Base-by-base conservation (phyloP, 1,140 invertebrate genomes). In the Sminthurinus signatus region DNA sequence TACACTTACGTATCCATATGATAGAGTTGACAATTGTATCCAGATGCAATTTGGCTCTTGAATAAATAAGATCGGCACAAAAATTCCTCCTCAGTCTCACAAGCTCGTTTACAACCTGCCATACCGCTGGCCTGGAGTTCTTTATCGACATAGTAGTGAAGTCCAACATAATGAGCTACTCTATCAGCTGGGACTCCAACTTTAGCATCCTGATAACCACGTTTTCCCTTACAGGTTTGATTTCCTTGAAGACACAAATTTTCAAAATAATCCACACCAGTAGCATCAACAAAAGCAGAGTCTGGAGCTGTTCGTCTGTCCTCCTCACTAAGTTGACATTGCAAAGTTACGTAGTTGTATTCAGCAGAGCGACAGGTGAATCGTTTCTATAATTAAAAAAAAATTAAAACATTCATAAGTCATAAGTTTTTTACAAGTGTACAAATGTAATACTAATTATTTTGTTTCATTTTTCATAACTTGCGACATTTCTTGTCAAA, bases 141-240 rank as follows among this genome's bases (percentile, higher is more conserved):
- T 78, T 95, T 95, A 76, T 96, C 93, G 0, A 88, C 88, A 77
- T 95, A 95, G 76, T 93, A 95, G 73, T 95, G 89, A 0, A 95
- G 78, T 5, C 88, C 87, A 0, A 70, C 91, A 73, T 93, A 94
- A 73, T 94, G 91, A 1, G 91, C 86, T 0, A 96, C 86, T 76
- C 91, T 90, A 73, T 93, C 88, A 62, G 91, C 88, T 10, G 90
- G 86, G 1, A 95, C 88, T 14, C 91, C 91, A 63, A 95, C 85
- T 65, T 88, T 81, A 1, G 91, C 89, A 43, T 85, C 82, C 65
- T 85, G 83, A 78, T 88, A 94, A 19, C 84, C 78, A 57, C 88
- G 81, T 61, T 85, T 85, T 1, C 84, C 27, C 39, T 55, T 69
- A 71, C 70, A 72, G 14, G 67, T 72, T 23, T 50, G 48, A 48